Evolutionary conservation across 2,797 vertebrate species (phyloP).

Genomic region (Pangasius djambal): DNA sequence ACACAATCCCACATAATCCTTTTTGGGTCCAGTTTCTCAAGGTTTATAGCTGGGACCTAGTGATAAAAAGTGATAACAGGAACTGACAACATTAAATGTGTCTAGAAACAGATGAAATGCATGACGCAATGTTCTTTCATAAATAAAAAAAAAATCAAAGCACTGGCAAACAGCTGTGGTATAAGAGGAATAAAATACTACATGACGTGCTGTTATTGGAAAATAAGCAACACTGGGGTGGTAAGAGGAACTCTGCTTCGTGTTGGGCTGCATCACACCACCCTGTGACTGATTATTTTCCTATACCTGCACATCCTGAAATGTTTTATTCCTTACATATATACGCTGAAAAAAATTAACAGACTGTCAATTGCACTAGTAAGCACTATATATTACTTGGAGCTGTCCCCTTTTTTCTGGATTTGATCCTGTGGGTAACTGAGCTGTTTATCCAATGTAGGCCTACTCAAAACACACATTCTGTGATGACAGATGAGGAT

Average conservation of each 20-base stretch:
- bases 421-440: slow-evolving; percentile 24
- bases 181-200: not conserved
- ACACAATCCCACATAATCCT: not conserved
- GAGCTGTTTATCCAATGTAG: slow-evolving; percentile 30
- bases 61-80: not conserved
- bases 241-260: not conserved
- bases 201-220: not conserved
- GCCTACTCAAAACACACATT: slow-evolving; percentile 38
- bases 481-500: slow-evolving; percentile 40
- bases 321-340: not conserved
- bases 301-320: not conserved
- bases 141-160: not conserved
- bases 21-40: not conserved
- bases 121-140: not conserved
- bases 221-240: not conserved
- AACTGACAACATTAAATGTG: not conserved
- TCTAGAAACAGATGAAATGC: not conserved
- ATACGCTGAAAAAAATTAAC: not conserved
- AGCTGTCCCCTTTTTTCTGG: not conserved
- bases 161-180: not conserved
- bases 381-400: not conserved
- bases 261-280: not conserved
- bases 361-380: not conserved
- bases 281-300: not conserved
- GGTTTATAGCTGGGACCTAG: not conserved